Evolutionary conservation across 2,797 vertebrate genomes (phyloP).

Genomic region (Xenopus petersii): DNA sequence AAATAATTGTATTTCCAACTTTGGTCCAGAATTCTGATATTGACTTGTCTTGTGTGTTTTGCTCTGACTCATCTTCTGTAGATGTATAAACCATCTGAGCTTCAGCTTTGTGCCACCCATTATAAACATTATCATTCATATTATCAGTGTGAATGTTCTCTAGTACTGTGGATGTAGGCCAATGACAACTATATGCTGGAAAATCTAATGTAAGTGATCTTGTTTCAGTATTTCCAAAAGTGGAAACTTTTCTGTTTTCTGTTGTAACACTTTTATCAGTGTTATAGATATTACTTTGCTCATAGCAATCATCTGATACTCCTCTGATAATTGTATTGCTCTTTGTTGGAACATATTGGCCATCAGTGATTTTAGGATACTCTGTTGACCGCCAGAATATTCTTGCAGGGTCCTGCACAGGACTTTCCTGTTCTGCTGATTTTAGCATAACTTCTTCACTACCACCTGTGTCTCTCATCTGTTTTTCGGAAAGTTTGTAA

Average conservation of each 20-base stretch:
- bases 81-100: neutral
- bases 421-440: too few relatives aligned
- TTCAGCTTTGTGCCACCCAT: neutral
- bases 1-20: too few relatives aligned
- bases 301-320: neutral
- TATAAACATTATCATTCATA: neutral
- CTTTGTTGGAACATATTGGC: neutral
- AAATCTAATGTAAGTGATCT: too few relatives aligned
- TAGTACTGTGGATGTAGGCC: neutral
- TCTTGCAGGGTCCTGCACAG: neutral
- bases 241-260: neutral
- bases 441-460: neutral
- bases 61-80: neutral
- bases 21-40: too few relatives aligned
- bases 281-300: neutral
- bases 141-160: neutral
- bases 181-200: too few relatives aligned
- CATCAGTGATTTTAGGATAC: neutral
- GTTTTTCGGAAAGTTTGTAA: neutral
- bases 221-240: too few relatives aligned
- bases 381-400: neutral
- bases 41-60: neutral
- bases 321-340: neutral
- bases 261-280: neutral
- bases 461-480: neutral